Evolutionary conservation across 2,797 vertebrate species (phyloP).

Genomic region (Lutjanus campechanus): DNA sequence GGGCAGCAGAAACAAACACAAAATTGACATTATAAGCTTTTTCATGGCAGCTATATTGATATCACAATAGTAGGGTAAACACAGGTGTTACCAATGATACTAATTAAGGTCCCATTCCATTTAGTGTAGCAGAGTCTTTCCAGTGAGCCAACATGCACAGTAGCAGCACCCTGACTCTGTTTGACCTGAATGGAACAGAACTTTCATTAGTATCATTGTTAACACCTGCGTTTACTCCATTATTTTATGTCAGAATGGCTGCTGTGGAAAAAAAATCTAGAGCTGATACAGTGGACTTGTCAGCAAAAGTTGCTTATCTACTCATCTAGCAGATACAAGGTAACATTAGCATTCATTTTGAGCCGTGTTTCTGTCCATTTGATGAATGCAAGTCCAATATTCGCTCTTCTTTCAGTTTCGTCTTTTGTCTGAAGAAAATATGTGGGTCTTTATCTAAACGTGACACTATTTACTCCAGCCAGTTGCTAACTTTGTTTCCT

Average conservation of each 20-base stretch:
- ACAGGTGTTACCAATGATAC: too few species aligned
- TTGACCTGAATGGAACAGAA: too few species aligned
- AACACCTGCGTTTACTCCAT: too few species aligned
- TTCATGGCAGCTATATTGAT: too few species aligned
- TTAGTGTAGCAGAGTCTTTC: too few species aligned
- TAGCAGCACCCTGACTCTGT: too few species aligned
- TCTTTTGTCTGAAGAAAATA: not conserved
- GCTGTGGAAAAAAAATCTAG: not conserved
- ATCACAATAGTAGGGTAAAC: too few species aligned
- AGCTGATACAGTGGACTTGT: conserved; percentile 16
- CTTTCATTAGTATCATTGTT: too few species aligned
- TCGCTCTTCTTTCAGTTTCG: not conserved
- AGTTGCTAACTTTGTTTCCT: not conserved
- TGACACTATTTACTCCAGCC: not conserved
- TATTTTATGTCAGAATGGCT: too few species aligned
- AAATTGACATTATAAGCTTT: not conserved
- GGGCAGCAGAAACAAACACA: conserved; percentile 17
- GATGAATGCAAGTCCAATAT: not conserved
- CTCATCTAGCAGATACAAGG: not conserved
- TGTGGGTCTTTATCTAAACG: not conserved
- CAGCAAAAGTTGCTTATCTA: not conserved
- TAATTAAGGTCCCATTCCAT: too few species aligned
- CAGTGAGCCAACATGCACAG: too few species aligned
- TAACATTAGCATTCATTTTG: not conserved
- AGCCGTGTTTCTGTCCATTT: not conserved